Evolutionary conservation across 2,888 invertebrate genomes (phyloP), one percentile per base, ranked within the genome.

Genomic region (Imbricaverruca yamaguchii): DNA sequence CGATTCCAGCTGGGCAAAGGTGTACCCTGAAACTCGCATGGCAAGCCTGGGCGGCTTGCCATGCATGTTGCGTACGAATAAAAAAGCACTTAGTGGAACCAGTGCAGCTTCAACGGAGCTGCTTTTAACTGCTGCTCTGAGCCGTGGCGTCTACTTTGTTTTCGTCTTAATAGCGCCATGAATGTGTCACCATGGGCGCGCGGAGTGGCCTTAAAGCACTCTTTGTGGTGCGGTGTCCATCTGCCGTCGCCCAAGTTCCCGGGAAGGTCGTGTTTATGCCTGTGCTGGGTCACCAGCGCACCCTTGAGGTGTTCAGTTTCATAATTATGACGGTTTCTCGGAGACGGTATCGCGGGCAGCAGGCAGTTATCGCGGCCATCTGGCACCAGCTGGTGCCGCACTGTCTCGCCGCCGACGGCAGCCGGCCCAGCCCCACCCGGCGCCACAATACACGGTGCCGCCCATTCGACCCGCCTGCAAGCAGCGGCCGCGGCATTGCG

Each of bases 251-350:
- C 18, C 55, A 55, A 23, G 23, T 74, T 55, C 21, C 23, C 74
- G 39, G 15, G 39, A 69, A 23, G 55, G 18, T 23, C 18, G 74
- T 74, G 74, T 55, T 55, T 53, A 74, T 21, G 21, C n/a, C 25
- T 13, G n/a, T 12, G 67, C 55, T 12, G 39, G 10, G 3, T 15
- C 18, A 15, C 69, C 69, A 21, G 21, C 55, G 53, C 74, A 18
- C 53, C 39, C 74, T 55, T 21, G 53, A 74, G 39, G 74, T 74
- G 74, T 74, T 55, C 53, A 23, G 74, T 74, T 74, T 53, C 74
- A 74, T 74, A 74, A 53, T 55, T 53, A 74, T 55, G 74, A 74
- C 74, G 74, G 74, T 55, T 21, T 74, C 74, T 21, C 55, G 55
- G 6, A 55, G 74, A 74, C 18, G 23, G 18, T 55, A 74, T 53